Base-by-base conservation (phyloP, 2,888 invertebrate genomes). In the Agriopis aurantiaria region DNA sequence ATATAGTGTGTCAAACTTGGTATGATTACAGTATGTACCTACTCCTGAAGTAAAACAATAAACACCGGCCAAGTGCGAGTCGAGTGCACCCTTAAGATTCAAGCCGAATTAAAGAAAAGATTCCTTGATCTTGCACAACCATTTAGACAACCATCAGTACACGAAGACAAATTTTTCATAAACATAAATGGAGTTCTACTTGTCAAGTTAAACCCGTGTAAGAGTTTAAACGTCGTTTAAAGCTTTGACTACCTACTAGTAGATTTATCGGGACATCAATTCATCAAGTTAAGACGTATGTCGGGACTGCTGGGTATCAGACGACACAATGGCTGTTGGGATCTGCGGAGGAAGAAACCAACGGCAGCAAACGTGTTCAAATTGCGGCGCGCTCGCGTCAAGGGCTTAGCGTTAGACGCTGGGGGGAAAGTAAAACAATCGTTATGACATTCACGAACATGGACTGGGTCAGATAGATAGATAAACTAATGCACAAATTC, bases 201-300 rank as follows among this genome's bases (percentile, higher is more conserved):
- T 46, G 17, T 10, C 43, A 41, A 10, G 45, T 33, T 46, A 23
- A 48, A 58, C 23, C 33, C 46, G 12, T 23, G 12, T 48, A 33
- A 23, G 46, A 33, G 33, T 46, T 58, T 58, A 58, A 58, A 58
- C 58, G 33, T 58, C 46, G 46, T 46, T 48, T 58, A 58, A 33
- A 46, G 23, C 58, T 58, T 58, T 58, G 46, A 46, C 46, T 8
- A 43, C 7, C 14, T 43, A 58, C 46, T 72, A 65, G 62, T 52
- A 75, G 68, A 78, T 74, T 73, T 74, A 73, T 74, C 75, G 72
- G 65, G 17, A 73, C 78, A 82, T 85, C 83, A 85, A 90, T 90
- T 88, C 85, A 88, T 90, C 89, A 91, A 83, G 84, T 78, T 76
- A 68, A 51, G 72, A 87, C 84, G 84, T 84, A 84, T 85, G 82